Conservation (phyloP, 2,113 vertebrate genomes). For the Enhydra lutris region DNA sequence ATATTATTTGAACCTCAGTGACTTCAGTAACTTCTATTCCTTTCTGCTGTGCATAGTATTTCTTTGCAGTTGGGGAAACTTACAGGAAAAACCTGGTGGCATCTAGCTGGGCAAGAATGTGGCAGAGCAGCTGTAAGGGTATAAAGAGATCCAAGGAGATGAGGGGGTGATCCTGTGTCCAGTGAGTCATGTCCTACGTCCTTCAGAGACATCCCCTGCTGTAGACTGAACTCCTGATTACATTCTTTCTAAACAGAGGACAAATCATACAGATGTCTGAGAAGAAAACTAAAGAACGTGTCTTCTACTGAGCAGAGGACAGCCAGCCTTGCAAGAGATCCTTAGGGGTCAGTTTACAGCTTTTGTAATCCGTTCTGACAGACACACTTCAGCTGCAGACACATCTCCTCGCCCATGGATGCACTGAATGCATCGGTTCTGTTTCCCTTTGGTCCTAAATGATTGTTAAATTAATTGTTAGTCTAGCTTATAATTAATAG, state of each 20-base stretch:
- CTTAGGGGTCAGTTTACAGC: background rate
- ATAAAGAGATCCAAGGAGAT: background rate
- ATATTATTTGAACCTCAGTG: background rate
- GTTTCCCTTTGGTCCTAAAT: background rate
- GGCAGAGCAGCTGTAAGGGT: background rate
- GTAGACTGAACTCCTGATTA: background rate
- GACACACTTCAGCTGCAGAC: background rate
- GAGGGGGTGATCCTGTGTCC: background rate
- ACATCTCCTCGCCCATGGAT: background rate
- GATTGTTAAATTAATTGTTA: background rate
- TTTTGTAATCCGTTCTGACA: background rate
- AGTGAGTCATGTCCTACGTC: background rate
- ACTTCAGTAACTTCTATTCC: background rate
- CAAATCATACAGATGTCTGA: background rate
- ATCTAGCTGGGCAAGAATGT: background rate
- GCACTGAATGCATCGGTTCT: background rate
- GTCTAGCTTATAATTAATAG: background rate
- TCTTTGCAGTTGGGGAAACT: background rate
- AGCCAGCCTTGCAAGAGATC: background rate
- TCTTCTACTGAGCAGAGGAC: background rate
- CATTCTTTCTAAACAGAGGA: background rate
- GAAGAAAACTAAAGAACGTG: background rate
- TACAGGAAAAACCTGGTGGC: background rate
- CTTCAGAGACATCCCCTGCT: background rate
- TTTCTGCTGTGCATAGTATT: background rate